Base-by-base conservation (phyloP, 2,797 vertebrate genomes). In the Coilia nasus region DNA sequence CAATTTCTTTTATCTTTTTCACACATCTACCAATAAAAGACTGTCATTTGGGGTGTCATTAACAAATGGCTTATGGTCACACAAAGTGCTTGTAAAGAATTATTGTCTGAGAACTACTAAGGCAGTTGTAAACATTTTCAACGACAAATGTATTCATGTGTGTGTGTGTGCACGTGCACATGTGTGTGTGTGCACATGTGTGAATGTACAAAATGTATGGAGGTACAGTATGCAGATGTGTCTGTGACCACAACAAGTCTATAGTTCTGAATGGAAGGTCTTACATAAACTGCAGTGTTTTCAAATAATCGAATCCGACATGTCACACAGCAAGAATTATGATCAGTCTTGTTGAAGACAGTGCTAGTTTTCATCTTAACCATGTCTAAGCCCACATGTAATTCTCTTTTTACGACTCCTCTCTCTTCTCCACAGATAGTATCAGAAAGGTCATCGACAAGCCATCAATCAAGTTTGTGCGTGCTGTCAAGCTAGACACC, bases 381-480 rank as follows among this genome's bases (percentile, higher is more conserved):
- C 21, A 31, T 19, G 10, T 78, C 35, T 44, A 21, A 41, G 35
- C 5, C 31, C 19, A 35, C 35, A 35, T 44, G 15, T 19, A 1
- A 78, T 78, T 41, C 19, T 9, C 87, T 87, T 25, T 87, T 90
- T 92, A 91, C 87, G 35, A 81, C 44, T 64, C 21, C 25, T 82
- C 81, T 86, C 82, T 90, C 64, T 82, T 50, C 46, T 88, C 88
- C 81, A 80, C 94, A 98, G 97, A 98, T 91, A 97, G 96, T 93
- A 96, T 97, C 95, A 96, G 95, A 91, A 96, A 95, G 92, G 93
- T 93, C 88, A 93, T 97, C 89, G 96, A 96, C 92, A 97, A 97
- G 85, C 95, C 96, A 82, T 90, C 94, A 81, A 90, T 97, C 91
- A 96, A 96, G 91, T 95, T 97, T 83, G 94, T 96, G 86, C 95